phyloP scores from a whole-genome alignment of 2,888 invertebrate genomes.

The Barypeithes pellucidus region DNA sequence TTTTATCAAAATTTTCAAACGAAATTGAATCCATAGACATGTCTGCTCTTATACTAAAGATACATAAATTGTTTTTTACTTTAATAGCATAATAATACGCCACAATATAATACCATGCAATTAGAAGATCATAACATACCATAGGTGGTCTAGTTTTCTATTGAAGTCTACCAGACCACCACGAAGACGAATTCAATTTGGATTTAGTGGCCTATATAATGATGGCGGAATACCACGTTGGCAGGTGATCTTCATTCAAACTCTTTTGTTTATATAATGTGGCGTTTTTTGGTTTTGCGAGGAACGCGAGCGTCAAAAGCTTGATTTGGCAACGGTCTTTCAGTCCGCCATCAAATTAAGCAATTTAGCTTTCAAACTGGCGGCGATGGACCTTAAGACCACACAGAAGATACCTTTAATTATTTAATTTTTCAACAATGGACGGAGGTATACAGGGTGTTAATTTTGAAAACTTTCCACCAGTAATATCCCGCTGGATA shows the following conservation, averaged over 20 bases:
- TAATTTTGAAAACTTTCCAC: too few relatives aligned
- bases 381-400: slow-evolving; percentile 15
- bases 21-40: too few relatives aligned
- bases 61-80: not conserved
- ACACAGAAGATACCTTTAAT: not conserved
- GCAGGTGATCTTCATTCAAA: slow-evolving; percentile 42
- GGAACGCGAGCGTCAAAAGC: slow-evolving; percentile 28
- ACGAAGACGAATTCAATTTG: slow-evolving; percentile 38
- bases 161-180: slow-evolving; percentile 33
- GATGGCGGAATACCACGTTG: slow-evolving; percentile 18
- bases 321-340: slow-evolving; percentile 15
- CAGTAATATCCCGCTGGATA: too few relatives aligned
- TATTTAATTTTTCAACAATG: too few relatives aligned
- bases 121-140: not conserved
- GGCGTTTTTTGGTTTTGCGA: slow-evolving; percentile 34
- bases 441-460: too few relatives aligned
- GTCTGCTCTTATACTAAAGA: too few relatives aligned
- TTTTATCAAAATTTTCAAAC: too few relatives aligned
- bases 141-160: slow-evolving; percentile 36
- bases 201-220: slow-evolving; percentile 42
- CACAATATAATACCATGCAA: slow-evolving; percentile 10
- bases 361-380: slow-evolving; percentile 40
- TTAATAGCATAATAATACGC: slow-evolving; percentile 7
- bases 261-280: slow-evolving; percentile 43
- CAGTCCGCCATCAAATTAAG: slow-evolving; percentile 45